Evolutionary conservation across 2,113 vertebrate genomes (phyloP).

Genomic region (Leptodactylus fuscus): DNA sequence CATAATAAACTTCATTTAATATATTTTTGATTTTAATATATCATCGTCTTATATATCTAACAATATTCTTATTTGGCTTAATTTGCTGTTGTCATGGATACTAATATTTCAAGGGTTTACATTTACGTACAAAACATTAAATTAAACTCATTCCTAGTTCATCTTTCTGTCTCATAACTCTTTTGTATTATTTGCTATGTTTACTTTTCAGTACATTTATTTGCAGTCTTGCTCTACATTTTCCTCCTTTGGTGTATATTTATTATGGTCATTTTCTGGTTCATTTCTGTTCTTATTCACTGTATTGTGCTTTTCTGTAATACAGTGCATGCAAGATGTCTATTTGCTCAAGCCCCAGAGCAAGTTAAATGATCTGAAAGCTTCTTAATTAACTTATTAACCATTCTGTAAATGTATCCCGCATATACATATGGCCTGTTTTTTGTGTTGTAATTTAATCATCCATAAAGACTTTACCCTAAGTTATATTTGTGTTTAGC

Average conservation of each 20-base stretch:
- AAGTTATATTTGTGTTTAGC: neutral
- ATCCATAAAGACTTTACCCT: neutral
- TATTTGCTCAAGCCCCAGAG: constrained; percentile 16
- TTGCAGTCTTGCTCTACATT: neutral
- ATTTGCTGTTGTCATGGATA: too few species aligned
- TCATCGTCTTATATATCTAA: too few species aligned
- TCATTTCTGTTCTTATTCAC: constrained; percentile 8
- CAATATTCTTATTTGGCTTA: too few species aligned
- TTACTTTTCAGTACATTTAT: neutral
- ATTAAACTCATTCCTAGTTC: neutral
- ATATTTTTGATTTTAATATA: too few species aligned
- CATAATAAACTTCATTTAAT: too few species aligned
- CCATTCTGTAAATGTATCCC: neutral
- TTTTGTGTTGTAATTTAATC: neutral
- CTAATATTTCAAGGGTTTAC: too few species aligned
- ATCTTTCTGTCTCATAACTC: neutral
- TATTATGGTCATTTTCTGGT: constrained; percentile 25
- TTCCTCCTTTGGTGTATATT: neutral
- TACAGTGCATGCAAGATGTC: neutral
- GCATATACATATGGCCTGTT: neutral
- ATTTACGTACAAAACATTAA: neutral
- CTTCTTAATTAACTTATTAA: constrained; percentile 16
- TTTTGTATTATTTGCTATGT: neutral
- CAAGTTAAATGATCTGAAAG: constrained; percentile 37
- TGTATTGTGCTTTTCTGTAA: constrained; percentile 23